Conservation (phyloP, 1,140 invertebrate species). For the Pteromalus puparum region DNA sequence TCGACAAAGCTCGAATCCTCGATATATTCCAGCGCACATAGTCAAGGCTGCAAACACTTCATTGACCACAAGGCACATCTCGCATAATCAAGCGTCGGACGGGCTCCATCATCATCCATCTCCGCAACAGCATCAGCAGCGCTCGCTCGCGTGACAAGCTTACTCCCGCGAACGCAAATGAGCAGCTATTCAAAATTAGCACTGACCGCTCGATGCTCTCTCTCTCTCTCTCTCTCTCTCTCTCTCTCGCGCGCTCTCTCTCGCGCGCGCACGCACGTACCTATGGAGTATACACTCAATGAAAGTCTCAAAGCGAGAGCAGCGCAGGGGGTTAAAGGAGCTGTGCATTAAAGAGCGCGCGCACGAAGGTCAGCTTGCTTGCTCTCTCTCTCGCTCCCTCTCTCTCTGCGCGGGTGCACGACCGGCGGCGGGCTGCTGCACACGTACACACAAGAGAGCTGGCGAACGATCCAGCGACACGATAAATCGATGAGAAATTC, state of each 20-base stretch:
- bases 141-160: background rate
- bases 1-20: too few species aligned
- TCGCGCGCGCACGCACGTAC: background rate
- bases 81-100: background rate
- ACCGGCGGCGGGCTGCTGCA: slow-evolving; percentile 17
- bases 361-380: slow-evolving; percentile 28
- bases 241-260: too few species aligned
- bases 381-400: too few species aligned
- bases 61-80: too few species aligned
- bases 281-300: background rate
- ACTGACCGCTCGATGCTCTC: background rate
- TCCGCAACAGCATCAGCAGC: background rate
- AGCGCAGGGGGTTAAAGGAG: background rate
- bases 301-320: background rate
- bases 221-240: too few species aligned
- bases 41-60: too few species aligned
- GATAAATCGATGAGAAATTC: slow-evolving; percentile 51
- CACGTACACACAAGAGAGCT: slow-evolving; percentile 38
- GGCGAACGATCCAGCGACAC: slow-evolving; percentile 52
- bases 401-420: slow-evolving; percentile 32
- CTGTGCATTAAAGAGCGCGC: slow-evolving; percentile 6
- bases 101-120: slow-evolving; percentile 14
- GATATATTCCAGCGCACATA: too few species aligned
- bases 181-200: slow-evolving; percentile 55
- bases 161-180: slow-evolving; percentile 49